phyloP scores from a whole-genome alignment of 2,113 vertebrate species.

The Oreotrochilus melanogaster region DNA sequence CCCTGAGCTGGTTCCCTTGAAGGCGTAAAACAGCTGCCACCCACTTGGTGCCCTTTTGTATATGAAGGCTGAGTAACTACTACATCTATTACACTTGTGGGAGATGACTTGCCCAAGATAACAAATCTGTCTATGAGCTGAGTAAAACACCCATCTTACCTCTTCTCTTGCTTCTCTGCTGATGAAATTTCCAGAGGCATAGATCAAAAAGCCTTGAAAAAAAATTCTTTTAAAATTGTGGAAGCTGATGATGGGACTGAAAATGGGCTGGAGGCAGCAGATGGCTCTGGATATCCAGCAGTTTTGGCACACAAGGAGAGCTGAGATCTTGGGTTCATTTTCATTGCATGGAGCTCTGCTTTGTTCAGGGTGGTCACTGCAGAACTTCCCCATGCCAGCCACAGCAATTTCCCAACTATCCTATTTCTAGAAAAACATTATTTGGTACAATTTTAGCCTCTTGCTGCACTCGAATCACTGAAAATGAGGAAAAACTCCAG shows the following conservation, averaged over 20 bases:
- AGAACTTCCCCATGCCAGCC: not conserved
- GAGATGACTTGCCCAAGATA: not conserved
- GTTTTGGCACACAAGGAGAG: not conserved
- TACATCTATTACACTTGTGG: fast-evolving
- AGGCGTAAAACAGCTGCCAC: not conserved
- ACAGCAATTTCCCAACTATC: not conserved
- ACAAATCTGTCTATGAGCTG: not conserved
- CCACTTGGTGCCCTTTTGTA: not conserved
- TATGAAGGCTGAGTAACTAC: not conserved
- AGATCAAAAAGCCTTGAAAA: not conserved
- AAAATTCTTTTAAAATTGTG: not conserved
- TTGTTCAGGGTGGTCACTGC: not conserved
- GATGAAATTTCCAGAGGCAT: not conserved
- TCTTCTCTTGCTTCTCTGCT: not conserved
- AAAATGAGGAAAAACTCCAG: not conserved
- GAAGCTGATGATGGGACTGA: not conserved
- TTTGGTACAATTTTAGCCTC: not conserved
- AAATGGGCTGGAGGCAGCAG: fast-evolving
- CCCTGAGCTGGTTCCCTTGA: not conserved
- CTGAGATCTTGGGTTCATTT: not conserved
- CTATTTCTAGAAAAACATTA: not conserved
- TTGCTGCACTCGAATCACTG: not conserved
- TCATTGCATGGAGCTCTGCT: not conserved
- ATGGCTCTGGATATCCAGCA: not conserved
- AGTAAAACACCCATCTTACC: not conserved